Evolutionary conservation across 2,888 invertebrate genomes (phyloP).

Genomic region (Scaptomyza reducta): DNA sequence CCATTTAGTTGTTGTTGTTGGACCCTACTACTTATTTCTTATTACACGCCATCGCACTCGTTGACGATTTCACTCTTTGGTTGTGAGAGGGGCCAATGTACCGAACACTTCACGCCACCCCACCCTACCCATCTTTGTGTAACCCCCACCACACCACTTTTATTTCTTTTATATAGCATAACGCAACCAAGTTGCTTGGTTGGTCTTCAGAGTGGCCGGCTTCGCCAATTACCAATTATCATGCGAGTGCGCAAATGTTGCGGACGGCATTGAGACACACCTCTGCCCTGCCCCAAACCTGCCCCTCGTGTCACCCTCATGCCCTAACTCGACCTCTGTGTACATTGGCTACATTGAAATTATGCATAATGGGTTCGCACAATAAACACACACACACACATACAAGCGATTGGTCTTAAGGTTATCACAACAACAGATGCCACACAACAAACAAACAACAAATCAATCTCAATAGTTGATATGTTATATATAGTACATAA

Average conservation of each 20-base stretch:
- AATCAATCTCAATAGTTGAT: slow-evolving; percentile 32
- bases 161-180: slow-evolving; percentile 14
- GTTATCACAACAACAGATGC: slow-evolving; percentile 47
- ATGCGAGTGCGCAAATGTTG: slow-evolving; percentile 59
- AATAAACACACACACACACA: slow-evolving; percentile 26
- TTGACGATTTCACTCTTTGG: slow-evolving; percentile 66
- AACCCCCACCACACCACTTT: not conserved
- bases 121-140: too few relatives aligned
- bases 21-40: slow-evolving; percentile 59
- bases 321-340: not conserved
- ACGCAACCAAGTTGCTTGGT: slow-evolving; percentile 4
- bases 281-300: not conserved
- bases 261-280: slow-evolving; percentile 49
- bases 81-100: slow-evolving; percentile 65
- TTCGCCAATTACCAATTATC: slow-evolving; percentile 47
- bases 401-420: slow-evolving; percentile 43
- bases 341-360: slow-evolving; percentile 50
- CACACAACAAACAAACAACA: slow-evolving; percentile 25
- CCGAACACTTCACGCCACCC: slow-evolving; percentile 6
- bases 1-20: slow-evolving; percentile 13
- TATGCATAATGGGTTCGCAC: slow-evolving; percentile 57
- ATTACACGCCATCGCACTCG: slow-evolving; percentile 53
- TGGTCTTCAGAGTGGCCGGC: slow-evolving; percentile 32
- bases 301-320: too few relatives aligned
- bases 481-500: not conserved